Percentiles rank a stretch among this genome's conserved stretches.
Conservation (phyloP, 2,113 vertebrate species). For the Pachypanchax playfairii region DNA sequence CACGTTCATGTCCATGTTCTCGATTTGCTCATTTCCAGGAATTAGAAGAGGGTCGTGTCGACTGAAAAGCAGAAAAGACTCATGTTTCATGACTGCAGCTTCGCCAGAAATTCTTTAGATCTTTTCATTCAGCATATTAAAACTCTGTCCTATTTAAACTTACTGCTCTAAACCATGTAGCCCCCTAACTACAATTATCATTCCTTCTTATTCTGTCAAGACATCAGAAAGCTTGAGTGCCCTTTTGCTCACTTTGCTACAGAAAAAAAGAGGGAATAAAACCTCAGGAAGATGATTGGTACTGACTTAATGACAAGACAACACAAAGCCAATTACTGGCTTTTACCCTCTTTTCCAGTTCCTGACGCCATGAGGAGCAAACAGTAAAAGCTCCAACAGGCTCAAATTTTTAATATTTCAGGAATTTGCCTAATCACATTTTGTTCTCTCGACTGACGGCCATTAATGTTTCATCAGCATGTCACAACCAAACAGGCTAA, state of each 20-base stretch:
- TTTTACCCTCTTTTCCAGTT: slow-evolving; percentile 87
- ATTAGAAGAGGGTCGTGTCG: slow-evolving; percentile 97
- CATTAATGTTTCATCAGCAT: slow-evolving; percentile 97
- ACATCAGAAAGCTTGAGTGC: slow-evolving; percentile 40
- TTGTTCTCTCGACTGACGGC: slow-evolving; percentile 89
- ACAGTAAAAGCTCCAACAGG: slow-evolving; percentile 96
- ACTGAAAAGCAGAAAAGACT: slow-evolving; percentile 51
- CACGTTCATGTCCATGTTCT: slow-evolving; percentile 97
- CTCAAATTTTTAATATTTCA: slow-evolving; percentile 99
- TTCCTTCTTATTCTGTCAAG: slow-evolving; percentile 30
- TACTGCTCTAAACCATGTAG: background rate
- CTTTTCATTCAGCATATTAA: slow-evolving; percentile 1
- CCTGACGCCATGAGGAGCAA: slow-evolving; percentile 85
- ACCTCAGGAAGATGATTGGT: slow-evolving; percentile 50
- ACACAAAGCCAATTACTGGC: slow-evolving; percentile 88
- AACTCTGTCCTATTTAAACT: slow-evolving; percentile 4
- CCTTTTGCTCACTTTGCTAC: slow-evolving; percentile 61
- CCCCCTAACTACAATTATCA: slow-evolving; percentile 8
- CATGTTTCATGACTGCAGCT: background rate
- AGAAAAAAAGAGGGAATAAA: slow-evolving; percentile 32
- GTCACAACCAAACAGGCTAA: slow-evolving; percentile 92
- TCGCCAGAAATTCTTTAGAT: slow-evolving; percentile 1
- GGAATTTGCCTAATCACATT: slow-evolving; percentile 99
- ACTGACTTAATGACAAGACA: slow-evolving; percentile 85
- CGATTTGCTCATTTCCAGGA: slow-evolving; percentile 95